These are phyloP conservation scores for Omphaloscelis lunosa DNA, from an alignment of 2,888 invertebrate species.

Conservation along the genomic window DNA sequence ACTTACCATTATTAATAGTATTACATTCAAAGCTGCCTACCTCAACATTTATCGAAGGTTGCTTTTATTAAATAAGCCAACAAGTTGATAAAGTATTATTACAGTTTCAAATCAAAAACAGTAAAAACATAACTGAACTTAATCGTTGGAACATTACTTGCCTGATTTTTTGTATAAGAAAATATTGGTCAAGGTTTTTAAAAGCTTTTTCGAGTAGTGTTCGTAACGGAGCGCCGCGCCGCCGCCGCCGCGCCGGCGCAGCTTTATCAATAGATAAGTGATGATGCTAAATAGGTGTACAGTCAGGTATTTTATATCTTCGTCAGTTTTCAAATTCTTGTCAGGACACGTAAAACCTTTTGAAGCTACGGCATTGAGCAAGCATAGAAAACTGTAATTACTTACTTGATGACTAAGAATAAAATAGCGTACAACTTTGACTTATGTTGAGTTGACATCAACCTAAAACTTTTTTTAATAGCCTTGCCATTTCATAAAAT, in stretches of 20 bases:
- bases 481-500: background rate
- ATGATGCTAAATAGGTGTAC: background rate
- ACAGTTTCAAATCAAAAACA: slow-evolving; percentile 21
- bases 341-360: background rate
- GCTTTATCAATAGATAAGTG: slow-evolving; percentile 7
- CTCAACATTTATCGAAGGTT: slow-evolving; percentile 46
- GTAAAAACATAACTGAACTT: slow-evolving; percentile 25
- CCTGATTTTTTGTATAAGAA: slow-evolving; percentile 29
- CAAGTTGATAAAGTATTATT: background rate
- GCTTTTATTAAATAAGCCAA: slow-evolving; percentile 5
- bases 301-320: background rate
- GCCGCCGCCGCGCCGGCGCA: too few relatives aligned
- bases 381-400: background rate
- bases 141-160: background rate
- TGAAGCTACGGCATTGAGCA: too few relatives aligned
- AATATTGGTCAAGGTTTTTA: slow-evolving; percentile 34
- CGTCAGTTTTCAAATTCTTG: background rate
- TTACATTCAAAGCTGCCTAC: slow-evolving; percentile 38
- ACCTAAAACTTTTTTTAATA: background rate
- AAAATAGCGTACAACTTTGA: background rate
- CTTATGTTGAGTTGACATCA: background rate
- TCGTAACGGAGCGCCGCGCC: background rate
- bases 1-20: slow-evolving; percentile 21
- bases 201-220: slow-evolving; percentile 19
- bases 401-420: background rate